phyloP scores from a whole-genome alignment of 2,797 vertebrate genomes.

The Hybognathus amarus region DNA sequence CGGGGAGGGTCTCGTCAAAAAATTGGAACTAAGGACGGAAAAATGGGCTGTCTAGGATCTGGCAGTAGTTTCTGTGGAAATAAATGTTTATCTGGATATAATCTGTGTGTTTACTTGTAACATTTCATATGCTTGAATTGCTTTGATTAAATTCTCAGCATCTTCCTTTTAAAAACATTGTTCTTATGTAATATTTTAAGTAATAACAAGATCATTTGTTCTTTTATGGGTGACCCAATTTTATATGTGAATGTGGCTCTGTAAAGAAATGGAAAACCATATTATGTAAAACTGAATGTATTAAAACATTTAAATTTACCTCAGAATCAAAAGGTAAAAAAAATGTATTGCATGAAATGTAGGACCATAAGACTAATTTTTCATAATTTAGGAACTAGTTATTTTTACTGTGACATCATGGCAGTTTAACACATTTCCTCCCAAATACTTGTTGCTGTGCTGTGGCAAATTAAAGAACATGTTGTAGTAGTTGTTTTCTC shows the following conservation, averaged over 20 bases:
- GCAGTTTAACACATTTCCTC: background rate
- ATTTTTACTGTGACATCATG: background rate
- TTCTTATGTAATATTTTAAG: background rate
- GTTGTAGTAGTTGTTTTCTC: background rate
- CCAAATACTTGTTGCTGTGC: background rate
- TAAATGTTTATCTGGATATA: background rate
- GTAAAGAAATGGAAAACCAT: background rate
- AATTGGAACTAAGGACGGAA: constrained; percentile 86
- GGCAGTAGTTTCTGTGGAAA: background rate
- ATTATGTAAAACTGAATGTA: background rate
- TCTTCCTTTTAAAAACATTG: constrained; percentile 8
- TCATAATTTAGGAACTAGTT: background rate
- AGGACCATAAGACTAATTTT: background rate
- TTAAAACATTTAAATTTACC: background rate
- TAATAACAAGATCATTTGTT: background rate
- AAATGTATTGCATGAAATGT: background rate
- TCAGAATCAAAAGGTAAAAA: background rate
- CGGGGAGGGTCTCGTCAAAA: constrained; percentile 88
- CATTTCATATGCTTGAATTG: background rate
- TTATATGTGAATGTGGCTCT: background rate
- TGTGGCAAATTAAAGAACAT: background rate
- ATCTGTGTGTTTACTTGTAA: constrained; percentile 16
- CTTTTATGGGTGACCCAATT: background rate
- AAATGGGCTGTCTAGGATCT: constrained; percentile 85
- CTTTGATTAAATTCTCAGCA: constrained; percentile 12